phyloP scores from a whole-genome alignment of 1,140 invertebrate genomes.

The Pseudobourletiella spinata region DNA sequence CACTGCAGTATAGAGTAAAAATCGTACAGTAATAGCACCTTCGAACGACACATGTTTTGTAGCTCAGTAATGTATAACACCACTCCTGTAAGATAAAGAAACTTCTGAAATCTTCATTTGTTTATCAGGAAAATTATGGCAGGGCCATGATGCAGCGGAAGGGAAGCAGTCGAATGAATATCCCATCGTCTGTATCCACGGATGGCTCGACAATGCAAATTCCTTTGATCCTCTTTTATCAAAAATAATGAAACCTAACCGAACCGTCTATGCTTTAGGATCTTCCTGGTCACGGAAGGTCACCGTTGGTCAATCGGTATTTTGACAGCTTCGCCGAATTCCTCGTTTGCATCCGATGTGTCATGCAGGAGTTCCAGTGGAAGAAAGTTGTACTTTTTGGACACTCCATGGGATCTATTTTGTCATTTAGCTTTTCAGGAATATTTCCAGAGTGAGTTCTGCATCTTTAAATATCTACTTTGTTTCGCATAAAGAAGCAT shows the following conservation, averaged over 20 bases:
- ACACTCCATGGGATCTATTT: slow-evolving; percentile 42
- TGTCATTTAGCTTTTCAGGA: slow-evolving; percentile 38
- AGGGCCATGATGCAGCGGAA: slow-evolving; percentile 3
- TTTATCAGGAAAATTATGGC: slow-evolving; percentile 32
- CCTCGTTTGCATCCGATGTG: slow-evolving; percentile 36
- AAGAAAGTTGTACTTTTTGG: slow-evolving; percentile 40
- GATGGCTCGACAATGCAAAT: slow-evolving; percentile 44
- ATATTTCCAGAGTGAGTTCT: slow-evolving; percentile 39
- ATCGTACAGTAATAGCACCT: too few species aligned
- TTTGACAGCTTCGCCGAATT: slow-evolving; percentile 35
- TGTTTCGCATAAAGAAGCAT: too few species aligned
- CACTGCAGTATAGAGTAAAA: too few species aligned
- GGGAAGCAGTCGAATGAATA: neutral
- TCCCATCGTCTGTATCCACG: slow-evolving; percentile 61
- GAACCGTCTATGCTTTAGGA: slow-evolving; percentile 36
- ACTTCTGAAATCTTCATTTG: too few species aligned
- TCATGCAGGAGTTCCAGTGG: slow-evolving; percentile 40
- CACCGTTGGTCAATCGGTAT: slow-evolving; percentile 36
- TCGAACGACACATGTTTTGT: too few species aligned
- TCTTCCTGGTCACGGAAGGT: slow-evolving; percentile 41
- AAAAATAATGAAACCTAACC: slow-evolving; percentile 35
- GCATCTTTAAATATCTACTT: too few species aligned
- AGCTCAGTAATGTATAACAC: too few species aligned
- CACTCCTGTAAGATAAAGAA: too few species aligned
- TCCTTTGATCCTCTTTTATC: slow-evolving; percentile 42